Conservation (phyloP, 2,797 vertebrate genomes). For the Thamnophis elegans region DNA sequence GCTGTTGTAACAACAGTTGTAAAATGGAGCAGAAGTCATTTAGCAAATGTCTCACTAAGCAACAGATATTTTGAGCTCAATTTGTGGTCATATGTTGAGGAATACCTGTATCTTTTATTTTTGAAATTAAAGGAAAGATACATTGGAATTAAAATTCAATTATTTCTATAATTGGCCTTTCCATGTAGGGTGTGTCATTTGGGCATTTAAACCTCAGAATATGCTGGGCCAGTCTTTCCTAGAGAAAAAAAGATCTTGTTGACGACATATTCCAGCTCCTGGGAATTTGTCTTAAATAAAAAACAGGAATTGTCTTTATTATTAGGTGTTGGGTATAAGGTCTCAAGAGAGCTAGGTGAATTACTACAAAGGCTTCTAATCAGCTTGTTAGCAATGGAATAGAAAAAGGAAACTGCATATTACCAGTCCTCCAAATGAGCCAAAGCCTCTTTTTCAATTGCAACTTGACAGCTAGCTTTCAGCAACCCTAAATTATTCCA, state of each 20-base stretch:
- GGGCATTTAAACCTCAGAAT: not conserved
- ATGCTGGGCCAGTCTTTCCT: not conserved
- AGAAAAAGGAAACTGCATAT: conserved; percentile 55
- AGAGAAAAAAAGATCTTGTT: not conserved
- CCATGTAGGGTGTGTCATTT: not conserved
- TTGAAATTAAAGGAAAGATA: not conserved
- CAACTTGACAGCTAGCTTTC: conserved; percentile 68
- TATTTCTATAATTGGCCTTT: not conserved
- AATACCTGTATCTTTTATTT: not conserved
- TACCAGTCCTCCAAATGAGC: conserved; percentile 58
- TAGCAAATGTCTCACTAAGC: not conserved
- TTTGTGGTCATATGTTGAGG: not conserved
- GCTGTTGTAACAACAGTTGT: not conserved
- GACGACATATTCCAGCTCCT: not conserved
- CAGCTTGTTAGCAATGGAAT: conserved; percentile 69
- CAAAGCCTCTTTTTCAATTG: conserved; percentile 61
- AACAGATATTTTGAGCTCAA: not conserved
- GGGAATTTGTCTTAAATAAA: not conserved
- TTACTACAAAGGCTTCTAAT: conserved; percentile 62
- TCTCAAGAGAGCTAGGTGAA: conserved; percentile 59
- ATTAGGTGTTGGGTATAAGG: not conserved
- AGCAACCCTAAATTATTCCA: conserved; percentile 72
- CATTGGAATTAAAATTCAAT: not conserved
- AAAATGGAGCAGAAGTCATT: not conserved
- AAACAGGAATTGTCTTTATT: not conserved